Conservation (phyloP, 2,113 vertebrate species). For the Oxyura jamaicensis region DNA sequence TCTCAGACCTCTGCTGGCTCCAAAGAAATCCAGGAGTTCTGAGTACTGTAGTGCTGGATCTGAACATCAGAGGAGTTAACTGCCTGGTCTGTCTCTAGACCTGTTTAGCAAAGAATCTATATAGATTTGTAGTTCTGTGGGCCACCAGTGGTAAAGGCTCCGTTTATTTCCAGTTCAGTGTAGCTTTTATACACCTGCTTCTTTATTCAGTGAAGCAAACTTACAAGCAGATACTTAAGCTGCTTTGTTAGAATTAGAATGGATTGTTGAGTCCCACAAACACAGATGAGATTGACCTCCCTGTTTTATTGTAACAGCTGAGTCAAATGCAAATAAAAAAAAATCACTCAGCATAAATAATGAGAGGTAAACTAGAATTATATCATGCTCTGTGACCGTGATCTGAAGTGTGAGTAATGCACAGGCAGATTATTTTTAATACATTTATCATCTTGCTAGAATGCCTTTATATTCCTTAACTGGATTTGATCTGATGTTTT, state of each 20-base stretch:
- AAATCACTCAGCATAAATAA: constrained; percentile 65
- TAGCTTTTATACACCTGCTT: constrained; percentile 5
- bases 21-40: background rate
- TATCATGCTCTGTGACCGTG: constrained; percentile 23
- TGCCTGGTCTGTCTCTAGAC: background rate
- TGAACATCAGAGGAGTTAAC: background rate
- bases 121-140: background rate
- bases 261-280: background rate
- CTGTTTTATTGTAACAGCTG: constrained; percentile 25
- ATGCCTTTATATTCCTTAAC: constrained; percentile 21
- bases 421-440: constrained; percentile 62
- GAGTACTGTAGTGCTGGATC: background rate
- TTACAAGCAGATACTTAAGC: background rate
- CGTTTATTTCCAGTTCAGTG: background rate
- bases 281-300: constrained; percentile 51
- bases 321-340: constrained; percentile 59
- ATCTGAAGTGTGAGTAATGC: constrained; percentile 58
- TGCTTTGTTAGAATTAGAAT: constrained; percentile 12
- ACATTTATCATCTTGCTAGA: constrained; percentile 48
- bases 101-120: background rate
- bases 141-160: background rate
- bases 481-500: constrained; percentile 31
- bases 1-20: background rate
- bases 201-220: constrained; percentile 4
- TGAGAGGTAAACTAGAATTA: constrained; percentile 66